These are phyloP conservation scores for Rhynchomys soricoides DNA, from an alignment of 2,113 vertebrate genomes.

Conservation along the genomic window DNA sequence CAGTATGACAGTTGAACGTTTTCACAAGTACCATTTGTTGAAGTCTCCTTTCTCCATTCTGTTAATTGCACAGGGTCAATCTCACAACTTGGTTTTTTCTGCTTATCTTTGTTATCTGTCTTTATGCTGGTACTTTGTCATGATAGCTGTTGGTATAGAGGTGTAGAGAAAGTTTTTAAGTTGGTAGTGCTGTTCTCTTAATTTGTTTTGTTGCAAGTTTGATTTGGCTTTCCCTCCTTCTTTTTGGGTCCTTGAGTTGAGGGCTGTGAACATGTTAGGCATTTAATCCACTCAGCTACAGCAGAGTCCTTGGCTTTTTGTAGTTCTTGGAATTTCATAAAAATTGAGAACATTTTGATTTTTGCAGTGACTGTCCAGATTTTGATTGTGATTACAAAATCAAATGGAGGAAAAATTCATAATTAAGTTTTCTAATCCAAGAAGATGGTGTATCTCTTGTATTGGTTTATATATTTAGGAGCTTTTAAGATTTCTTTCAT, in stretches of 20 bases:
- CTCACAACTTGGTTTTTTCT: not conserved
- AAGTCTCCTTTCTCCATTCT: constrained; percentile 1
- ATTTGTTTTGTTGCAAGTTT: not conserved
- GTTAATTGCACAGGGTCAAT: not conserved
- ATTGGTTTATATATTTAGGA: not conserved
- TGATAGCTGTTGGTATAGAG: not conserved
- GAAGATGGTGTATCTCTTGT: not conserved
- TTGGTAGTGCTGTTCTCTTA: not conserved
- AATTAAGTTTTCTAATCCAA: not conserved
- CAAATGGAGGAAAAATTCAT: not conserved
- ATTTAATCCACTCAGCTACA: not conserved
- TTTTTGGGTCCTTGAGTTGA: not conserved
- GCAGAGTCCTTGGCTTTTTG: not conserved
- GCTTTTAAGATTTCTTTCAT: not conserved
- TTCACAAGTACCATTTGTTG: constrained; percentile 16
- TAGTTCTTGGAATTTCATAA: constrained; percentile 11
- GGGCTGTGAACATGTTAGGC: not conserved
- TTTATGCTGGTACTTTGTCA: not conserved
- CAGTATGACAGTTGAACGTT: not conserved
- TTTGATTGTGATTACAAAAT: not conserved
- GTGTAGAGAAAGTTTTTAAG: not conserved
- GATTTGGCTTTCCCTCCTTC: not conserved
- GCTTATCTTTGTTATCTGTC: not conserved
- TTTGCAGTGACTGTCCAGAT: not conserved
- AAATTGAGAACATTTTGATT: constrained; percentile 1